These are phyloP conservation scores for Quadroppia sp. DNA, from an alignment of 2,888 invertebrate species.

Conservation along the genomic window DNA sequence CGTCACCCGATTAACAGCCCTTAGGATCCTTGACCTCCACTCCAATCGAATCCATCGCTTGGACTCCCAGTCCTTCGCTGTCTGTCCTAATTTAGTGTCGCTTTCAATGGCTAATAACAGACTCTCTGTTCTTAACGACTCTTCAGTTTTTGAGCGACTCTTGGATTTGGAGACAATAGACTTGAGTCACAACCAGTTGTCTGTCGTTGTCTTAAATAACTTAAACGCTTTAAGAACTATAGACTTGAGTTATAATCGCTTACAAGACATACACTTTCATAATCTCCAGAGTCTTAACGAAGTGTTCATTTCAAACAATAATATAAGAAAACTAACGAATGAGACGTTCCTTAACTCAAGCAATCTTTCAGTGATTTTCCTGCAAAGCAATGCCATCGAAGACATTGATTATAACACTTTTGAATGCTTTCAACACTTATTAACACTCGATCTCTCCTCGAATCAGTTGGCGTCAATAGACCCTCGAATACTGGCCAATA, in stretches of 20 bases:
- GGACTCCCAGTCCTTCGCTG: constrained; percentile 70
- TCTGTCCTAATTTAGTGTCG: constrained; percentile 68
- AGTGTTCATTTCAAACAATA: constrained; percentile 80
- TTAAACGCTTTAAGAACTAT: constrained; percentile 73
- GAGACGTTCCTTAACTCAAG: constrained; percentile 74
- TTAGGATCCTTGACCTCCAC: constrained; percentile 75
- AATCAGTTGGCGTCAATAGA: constrained; percentile 79
- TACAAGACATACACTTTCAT: constrained; percentile 73
- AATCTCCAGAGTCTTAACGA: constrained; percentile 73
- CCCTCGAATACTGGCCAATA: constrained; percentile 68
- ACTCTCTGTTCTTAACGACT: constrained; percentile 69
- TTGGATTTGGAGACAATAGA: constrained; percentile 73
- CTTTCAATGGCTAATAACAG: constrained; percentile 79
- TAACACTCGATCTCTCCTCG: constrained; percentile 76
- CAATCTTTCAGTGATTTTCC: constrained; percentile 71
- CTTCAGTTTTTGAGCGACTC: constrained; percentile 67
- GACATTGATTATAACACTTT: constrained; percentile 72
- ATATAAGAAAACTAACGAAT: constrained; percentile 74
- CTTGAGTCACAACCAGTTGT: constrained; percentile 68
- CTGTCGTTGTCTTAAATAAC: constrained; percentile 67
- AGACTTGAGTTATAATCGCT: constrained; percentile 82
- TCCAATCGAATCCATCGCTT: constrained; percentile 76
- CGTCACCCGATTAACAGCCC: constrained; percentile 66
- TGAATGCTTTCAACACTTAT: constrained; percentile 68
- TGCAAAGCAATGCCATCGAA: constrained; percentile 79